These are phyloP conservation scores for Drosophila neoperkinsi DNA, from an alignment of 2,888 invertebrate species.

Conservation along the genomic window DNA sequence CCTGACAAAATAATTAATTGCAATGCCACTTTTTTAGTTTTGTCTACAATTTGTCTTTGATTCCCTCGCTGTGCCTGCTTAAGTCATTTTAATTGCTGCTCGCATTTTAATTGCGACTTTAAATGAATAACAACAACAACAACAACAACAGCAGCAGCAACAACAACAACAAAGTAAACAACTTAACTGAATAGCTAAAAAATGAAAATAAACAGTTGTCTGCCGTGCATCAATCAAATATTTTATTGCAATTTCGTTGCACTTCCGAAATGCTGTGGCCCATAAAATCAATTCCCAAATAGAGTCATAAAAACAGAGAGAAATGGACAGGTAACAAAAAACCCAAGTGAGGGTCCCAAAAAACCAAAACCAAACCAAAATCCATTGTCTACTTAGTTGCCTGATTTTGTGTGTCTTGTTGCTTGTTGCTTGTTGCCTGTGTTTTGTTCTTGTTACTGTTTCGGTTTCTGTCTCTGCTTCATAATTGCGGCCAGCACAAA, in stretches of 20 bases:
- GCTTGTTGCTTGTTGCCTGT: too few relatives aligned
- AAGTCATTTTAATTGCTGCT: slow-evolving; percentile 5
- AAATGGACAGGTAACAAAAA: slow-evolving; percentile 67
- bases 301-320: slow-evolving; percentile 66
- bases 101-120: slow-evolving; percentile 43
- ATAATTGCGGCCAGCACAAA: slow-evolving; percentile 71
- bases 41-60: slow-evolving; percentile 74
- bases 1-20: slow-evolving; percentile 75
- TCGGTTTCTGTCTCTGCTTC: slow-evolving; percentile 33
- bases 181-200: slow-evolving; percentile 16
- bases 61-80: slow-evolving; percentile 42
- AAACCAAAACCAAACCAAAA: not conserved
- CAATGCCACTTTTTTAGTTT: slow-evolving; percentile 65
- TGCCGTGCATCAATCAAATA: slow-evolving; percentile 54
- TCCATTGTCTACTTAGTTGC: slow-evolving; percentile 39
- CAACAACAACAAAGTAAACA: slow-evolving; percentile 12
- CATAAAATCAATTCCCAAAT: slow-evolving; percentile 71
- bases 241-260: slow-evolving; percentile 65
- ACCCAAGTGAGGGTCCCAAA: slow-evolving; percentile 56
- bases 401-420: slow-evolving; percentile 12
- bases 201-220: slow-evolving; percentile 12
- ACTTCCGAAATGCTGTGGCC: slow-evolving; percentile 58
- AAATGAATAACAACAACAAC: not conserved
- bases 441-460: slow-evolving; percentile 19
- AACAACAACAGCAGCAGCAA: not conserved